Evolutionary conservation across 2,888 invertebrate species (phyloP).

Genomic region (Malthinus flaveolus): DNA sequence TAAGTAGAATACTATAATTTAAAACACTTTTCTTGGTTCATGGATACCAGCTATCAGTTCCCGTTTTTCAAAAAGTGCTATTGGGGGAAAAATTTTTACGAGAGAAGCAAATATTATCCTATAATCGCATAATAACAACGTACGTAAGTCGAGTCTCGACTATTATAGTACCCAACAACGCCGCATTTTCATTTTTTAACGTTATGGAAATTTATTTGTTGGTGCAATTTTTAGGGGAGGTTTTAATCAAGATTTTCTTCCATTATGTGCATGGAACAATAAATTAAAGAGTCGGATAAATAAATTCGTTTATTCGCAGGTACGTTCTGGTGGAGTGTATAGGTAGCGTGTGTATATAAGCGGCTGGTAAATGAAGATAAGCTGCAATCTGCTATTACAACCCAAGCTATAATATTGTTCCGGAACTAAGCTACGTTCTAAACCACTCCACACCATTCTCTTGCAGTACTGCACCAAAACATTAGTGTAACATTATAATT

Average conservation of each 20-base stretch:
- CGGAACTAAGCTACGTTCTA: slow-evolving; percentile 11
- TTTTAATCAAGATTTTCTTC: too few relatives aligned
- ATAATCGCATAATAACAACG: slow-evolving; percentile 10
- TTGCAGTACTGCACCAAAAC: slow-evolving; percentile 5
- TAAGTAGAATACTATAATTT: slow-evolving; percentile 28
- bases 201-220: too few relatives aligned
- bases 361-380: slow-evolving; percentile 37
- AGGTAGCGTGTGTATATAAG: slow-evolving; percentile 28
- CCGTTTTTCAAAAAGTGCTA: slow-evolving; percentile 13
- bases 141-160: too few relatives aligned
- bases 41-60: slow-evolving; percentile 29
- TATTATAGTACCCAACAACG: background rate
- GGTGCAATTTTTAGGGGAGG: too few relatives aligned
- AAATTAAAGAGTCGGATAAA: slow-evolving; percentile 8
- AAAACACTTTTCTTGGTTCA: slow-evolving; percentile 31
- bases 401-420: slow-evolving; percentile 9
- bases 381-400: slow-evolving; percentile 24
- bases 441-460: slow-evolving; percentile 13
- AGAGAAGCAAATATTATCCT: slow-evolving; percentile 17
- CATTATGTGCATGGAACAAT: background rate
- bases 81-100: slow-evolving; percentile 22
- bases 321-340: slow-evolving; percentile 24
- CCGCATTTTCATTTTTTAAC: too few relatives aligned
- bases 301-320: slow-evolving; percentile 26
- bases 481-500: slow-evolving; percentile 16